A percentile compares a stretch with the other conserved stretches of the same genome.
Conservation (phyloP, 2,113 vertebrate genomes). For the Oreotrochilus melanogaster region DNA sequence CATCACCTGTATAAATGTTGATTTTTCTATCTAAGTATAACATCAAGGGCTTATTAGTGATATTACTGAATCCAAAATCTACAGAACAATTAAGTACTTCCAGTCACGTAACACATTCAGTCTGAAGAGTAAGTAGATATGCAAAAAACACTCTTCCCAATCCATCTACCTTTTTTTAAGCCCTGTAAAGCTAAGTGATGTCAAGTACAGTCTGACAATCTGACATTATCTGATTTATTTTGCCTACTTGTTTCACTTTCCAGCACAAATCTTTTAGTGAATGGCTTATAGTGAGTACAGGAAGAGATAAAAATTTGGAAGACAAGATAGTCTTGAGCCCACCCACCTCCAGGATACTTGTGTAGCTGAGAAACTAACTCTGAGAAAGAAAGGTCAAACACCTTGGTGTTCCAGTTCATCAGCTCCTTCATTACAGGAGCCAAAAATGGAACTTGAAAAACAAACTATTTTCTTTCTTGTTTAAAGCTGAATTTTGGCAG, state of each 20-base stretch:
- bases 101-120: background rate
- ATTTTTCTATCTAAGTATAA: background rate
- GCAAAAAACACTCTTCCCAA: background rate
- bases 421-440: background rate
- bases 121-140: fast-evolving
- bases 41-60: background rate
- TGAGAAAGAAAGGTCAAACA: background rate
- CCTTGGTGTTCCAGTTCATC: background rate
- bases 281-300: background rate
- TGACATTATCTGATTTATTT: background rate
- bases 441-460: background rate
- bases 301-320: background rate
- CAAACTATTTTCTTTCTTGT: background rate
- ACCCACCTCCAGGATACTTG: background rate
- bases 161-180: background rate
- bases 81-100: background rate
- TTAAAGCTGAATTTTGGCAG: background rate
- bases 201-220: background rate
- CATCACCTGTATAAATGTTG: background rate
- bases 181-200: background rate
- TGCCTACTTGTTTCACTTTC: background rate
- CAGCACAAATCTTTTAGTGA: background rate
- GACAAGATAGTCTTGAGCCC: background rate
- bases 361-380: background rate
- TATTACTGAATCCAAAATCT: background rate